A percentile compares a stretch with the other conserved stretches of the same genome.
Conservation (phyloP, 2,888 invertebrate species). For the Apeira syringaria region DNA sequence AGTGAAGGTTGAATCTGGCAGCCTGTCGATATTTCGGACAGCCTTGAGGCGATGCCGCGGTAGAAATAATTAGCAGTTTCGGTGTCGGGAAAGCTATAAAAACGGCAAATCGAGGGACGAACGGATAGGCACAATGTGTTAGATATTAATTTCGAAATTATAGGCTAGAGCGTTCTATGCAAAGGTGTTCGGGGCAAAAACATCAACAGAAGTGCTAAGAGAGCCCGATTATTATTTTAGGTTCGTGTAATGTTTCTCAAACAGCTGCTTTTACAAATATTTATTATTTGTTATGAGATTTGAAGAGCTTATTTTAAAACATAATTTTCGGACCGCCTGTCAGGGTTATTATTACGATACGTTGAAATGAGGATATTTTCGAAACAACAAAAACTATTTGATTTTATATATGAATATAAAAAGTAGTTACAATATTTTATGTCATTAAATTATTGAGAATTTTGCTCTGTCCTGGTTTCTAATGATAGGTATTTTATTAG, state of each 20-base stretch:
- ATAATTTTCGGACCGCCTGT: conserved; percentile 17
- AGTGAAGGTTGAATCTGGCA: conserved; percentile 38
- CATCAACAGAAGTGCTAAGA: conserved; percentile 79
- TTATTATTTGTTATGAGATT: conserved; percentile 65
- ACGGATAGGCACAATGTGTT: conserved; percentile 79
- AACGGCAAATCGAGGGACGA: conserved; percentile 71
- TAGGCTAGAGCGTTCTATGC: conserved; percentile 61
- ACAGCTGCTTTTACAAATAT: conserved; percentile 81
- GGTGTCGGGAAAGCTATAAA: conserved; percentile 71
- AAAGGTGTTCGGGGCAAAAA: conserved; percentile 74
- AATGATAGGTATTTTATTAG: too few species aligned
- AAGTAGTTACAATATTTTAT: too few species aligned
- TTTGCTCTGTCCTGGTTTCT: too few species aligned
- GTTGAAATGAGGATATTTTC: conserved; percentile 16
- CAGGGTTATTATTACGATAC: conserved; percentile 25
- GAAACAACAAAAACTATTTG: conserved; percentile 15
- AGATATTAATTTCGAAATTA: conserved; percentile 81
- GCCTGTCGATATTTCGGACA: conserved; percentile 36
- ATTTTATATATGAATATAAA: conserved; percentile 1
- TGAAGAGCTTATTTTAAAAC: conserved; percentile 27
- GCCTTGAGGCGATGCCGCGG: conserved; percentile 58
- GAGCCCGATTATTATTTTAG: conserved; percentile 73
- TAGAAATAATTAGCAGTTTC: conserved; percentile 69
- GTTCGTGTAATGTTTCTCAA: conserved; percentile 64
- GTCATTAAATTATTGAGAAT: too few species aligned